Evolutionary conservation across 2,888 invertebrate genomes (phyloP), one percentile per base, ranked within the genome.

Genomic region (Cylloceria caligata): DNA sequence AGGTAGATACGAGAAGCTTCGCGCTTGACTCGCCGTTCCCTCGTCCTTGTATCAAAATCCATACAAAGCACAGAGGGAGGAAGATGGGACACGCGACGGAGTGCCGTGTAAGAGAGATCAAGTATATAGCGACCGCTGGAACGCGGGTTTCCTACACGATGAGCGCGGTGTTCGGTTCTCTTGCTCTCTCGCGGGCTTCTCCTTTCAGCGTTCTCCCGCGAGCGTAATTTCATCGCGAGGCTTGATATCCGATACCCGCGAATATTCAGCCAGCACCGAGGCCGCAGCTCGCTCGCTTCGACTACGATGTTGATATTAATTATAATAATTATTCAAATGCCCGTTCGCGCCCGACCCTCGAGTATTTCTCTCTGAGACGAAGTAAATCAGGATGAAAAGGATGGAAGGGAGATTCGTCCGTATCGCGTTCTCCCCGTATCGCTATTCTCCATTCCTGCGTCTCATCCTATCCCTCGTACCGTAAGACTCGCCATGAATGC

Each of bases 201-300:
- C 42, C 69, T 81, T 81, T 77, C 81, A 77, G 47, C 57, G 64
- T 77, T 77, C 72, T 47, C 64, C 72, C 47, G 68, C 68, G 67
- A 74, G 73, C 80, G 80, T 85, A 85, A 85, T 85, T 85, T 78
- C 81, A 85, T 83, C 73, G 79, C 73, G 76, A 80, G 74, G 68
- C 78, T 83, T 85, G 80, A 83, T 80, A 84, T 57, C 78, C 80
- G 81, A 83, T 83, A 67, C 69, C 47, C 34, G 76, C 62, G 60
- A 74, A 74, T 73, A 80, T 82, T 73, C 75, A 57, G 45, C 72
- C 34, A 16, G 57, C 47, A 65, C 45, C 39, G 19, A 42, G 42
- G 42, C 42, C 11, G 42, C 13, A 42, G 2, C 13, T 34, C 5
- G 36, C 42, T 13, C 3, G 36, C 42, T 13, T 1, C 62, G 39